These are phyloP conservation scores for Planiliza haematocheilus DNA, from an alignment of 2,113 vertebrate species.

Conservation along the genomic window DNA sequence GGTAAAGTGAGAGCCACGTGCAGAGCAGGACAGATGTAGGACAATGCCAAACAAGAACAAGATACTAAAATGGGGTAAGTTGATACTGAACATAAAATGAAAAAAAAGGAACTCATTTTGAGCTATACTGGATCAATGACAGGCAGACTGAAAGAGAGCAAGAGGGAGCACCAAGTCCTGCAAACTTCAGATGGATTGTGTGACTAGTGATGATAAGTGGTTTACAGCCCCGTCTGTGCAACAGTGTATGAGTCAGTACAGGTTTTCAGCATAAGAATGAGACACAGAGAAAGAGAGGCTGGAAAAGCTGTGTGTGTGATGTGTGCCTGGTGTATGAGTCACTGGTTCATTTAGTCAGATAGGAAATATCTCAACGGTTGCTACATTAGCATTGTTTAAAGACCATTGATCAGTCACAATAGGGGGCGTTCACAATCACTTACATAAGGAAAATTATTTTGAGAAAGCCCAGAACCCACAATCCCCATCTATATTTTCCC, in stretches of 20 bases:
- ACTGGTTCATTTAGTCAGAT: constrained; percentile 55
- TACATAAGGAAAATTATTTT: not conserved
- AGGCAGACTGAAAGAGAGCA: constrained; percentile 16
- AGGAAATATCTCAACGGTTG: constrained; percentile 67
- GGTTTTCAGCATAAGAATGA: constrained; percentile 55
- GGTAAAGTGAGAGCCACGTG: constrained; percentile 25
- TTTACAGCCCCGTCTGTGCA: constrained; percentile 32
- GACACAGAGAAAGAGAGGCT: constrained; percentile 23
- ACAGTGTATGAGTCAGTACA: constrained; percentile 45
- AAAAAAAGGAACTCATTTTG: constrained; percentile 28
- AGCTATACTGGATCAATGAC: constrained; percentile 16
- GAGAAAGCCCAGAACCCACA: not conserved
- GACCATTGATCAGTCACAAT: constrained; percentile 46
- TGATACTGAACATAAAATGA: constrained; percentile 24
- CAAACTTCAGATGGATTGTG: constrained; percentile 26
- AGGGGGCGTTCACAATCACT: constrained; percentile 25
- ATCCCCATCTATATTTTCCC: no score
- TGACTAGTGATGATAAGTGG: constrained; percentile 36
- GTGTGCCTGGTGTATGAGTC: constrained; percentile 43
- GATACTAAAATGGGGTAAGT: constrained; percentile 35
- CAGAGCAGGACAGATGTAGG: constrained; percentile 24
- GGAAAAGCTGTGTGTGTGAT: constrained; percentile 28
- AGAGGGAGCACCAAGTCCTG: constrained; percentile 6
- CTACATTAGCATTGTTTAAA: constrained; percentile 48
- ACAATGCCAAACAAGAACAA: constrained; percentile 45